phyloP scores from a whole-genome alignment of 2,888 invertebrate genomes.

The Scelioninae gen. 1 region DNA sequence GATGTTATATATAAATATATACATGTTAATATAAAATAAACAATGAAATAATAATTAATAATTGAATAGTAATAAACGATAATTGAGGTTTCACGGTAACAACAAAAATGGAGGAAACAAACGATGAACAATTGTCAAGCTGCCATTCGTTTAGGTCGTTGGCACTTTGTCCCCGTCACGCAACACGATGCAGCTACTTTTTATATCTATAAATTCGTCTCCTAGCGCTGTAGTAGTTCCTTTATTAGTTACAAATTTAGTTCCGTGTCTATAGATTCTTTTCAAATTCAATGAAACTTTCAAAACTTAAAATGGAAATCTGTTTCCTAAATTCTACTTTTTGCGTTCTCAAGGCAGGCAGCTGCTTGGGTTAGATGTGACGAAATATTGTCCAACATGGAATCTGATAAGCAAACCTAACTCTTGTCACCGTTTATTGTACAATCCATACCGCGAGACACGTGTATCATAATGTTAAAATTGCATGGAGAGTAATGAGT shows the following conservation, averaged over 20 bases:
- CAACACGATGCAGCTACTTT: constrained; percentile 42
- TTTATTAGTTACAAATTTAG: too few species aligned
- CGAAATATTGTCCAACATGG: constrained; percentile 17
- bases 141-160: constrained; percentile 61
- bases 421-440: constrained; percentile 56
- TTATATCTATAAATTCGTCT: constrained; percentile 51
- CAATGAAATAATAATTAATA: constrained; percentile 75
- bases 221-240: too few species aligned
- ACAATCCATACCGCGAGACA: constrained; percentile 49
- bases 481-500: constrained; percentile 52
- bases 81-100: constrained; percentile 50
- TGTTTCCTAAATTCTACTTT: too few species aligned
- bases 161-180: constrained; percentile 60
- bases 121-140: constrained; percentile 58
- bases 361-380: constrained; percentile 37
- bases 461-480: constrained; percentile 66
- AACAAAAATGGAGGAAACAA: constrained; percentile 56
- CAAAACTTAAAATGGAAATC: too few species aligned
- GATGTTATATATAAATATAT: constrained; percentile 73
- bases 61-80: constrained; percentile 63
- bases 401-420: constrained; percentile 25
- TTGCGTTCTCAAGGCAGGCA: too few species aligned
- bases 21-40: constrained; percentile 82
- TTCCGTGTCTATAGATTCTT: too few species aligned
- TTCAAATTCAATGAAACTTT: too few species aligned